Base-by-base conservation (phyloP, 2,888 invertebrate species). In the Mactromeris polynyma region DNA sequence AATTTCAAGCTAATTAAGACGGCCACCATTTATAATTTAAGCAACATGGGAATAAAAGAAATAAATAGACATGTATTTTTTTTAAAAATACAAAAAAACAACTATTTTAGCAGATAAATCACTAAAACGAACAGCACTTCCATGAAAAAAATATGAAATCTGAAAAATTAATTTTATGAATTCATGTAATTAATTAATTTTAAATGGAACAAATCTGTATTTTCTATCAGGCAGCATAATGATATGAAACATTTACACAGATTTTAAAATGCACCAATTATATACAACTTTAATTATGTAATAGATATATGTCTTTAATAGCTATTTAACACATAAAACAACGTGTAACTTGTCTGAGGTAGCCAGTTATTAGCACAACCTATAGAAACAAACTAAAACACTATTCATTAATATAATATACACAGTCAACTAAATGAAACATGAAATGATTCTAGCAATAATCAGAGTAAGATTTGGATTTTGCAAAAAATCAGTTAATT, bases 321-420 rank as follows among this genome's bases (percentile, higher is more conserved):
- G 46, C 46, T 46, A 46, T 46, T 64, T 9, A 64, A 64, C 58
- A 64, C n/a, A 64, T 64, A 64, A n/a, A n/a, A 64, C 58, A 64
- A 64, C 58, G 3, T 64, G 11, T 6, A 21, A 21, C n/a, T 21
- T 4, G 11, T 64, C 26, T 64, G 58, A 64, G 58, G 58, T 64
- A 64, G 58, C 11, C 58, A 26, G 58, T 64, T 64, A 26, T 26
- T 26, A 64, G 26, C 58, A 64, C 58, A 26, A 64, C n/a, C 58
- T 64, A 26, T 17, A 46, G 14, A 46, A 2, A 46, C 46, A 46
- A 46, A 46, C 46, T 46, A 7, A 46, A 11, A 2, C 11, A 46
- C 46, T 46, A 46, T 46, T 46, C 46, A 46, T 46, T 46, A 46
- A 46, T 46, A 46, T 14, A 11, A 11, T 17, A 46, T n/a, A n/a